These are phyloP conservation scores for Rhinolophus ferrumequinum DNA, from an alignment of 2,113 vertebrate genomes.

Conservation along the genomic window DNA sequence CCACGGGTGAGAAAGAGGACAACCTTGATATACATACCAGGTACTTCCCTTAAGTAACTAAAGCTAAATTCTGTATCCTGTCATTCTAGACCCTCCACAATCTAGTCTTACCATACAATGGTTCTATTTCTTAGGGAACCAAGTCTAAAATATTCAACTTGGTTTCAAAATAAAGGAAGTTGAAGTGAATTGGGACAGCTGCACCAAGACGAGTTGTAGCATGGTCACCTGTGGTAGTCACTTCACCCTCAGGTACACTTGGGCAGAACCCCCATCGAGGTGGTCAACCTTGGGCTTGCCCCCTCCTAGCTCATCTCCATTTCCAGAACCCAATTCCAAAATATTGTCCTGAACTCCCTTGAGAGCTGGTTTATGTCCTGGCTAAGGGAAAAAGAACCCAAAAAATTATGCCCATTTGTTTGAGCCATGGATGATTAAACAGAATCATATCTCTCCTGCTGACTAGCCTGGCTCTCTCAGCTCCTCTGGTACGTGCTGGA, in stretches of 20 bases:
- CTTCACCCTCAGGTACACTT: background rate
- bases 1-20: background rate
- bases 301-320: background rate
- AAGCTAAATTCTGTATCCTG: background rate
- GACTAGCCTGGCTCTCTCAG: background rate
- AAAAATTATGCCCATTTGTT: conserved; percentile 15
- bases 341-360: background rate
- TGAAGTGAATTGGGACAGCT: background rate
- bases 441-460: background rate
- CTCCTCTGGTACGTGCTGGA: background rate
- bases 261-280: background rate
- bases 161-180: background rate
- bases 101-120: background rate
- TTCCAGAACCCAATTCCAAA: background rate
- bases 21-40: background rate
- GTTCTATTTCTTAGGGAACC: background rate
- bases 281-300: background rate
- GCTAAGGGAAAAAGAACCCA: background rate
- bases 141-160: background rate
- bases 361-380: background rate
- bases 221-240: background rate
- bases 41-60: background rate
- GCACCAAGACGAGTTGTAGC: fast-evolving
- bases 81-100: background rate
- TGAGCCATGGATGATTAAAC: background rate